phyloP scores from a whole-genome alignment of 2,797 vertebrate genomes.

The Bovichtus variegatus region DNA sequence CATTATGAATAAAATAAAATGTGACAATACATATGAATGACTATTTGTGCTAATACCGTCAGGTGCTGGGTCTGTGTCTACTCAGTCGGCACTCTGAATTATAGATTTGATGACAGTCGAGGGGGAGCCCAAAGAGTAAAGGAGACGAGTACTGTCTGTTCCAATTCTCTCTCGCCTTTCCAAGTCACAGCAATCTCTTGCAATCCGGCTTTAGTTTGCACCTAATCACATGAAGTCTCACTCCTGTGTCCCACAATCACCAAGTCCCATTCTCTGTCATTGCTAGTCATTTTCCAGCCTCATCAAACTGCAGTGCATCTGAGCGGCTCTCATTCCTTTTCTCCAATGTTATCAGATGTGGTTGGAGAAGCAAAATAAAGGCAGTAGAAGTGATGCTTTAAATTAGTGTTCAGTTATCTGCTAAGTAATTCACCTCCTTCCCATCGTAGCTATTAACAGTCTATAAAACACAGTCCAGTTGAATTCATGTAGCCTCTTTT shows the following conservation, averaged over 20 bases:
- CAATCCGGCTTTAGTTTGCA: constrained; percentile 71
- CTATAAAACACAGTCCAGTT: constrained; percentile 10
- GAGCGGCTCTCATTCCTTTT: constrained; percentile 35
- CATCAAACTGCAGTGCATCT: constrained; percentile 55
- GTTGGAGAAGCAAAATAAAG: constrained; percentile 7
- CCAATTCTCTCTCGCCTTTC: constrained; percentile 55
- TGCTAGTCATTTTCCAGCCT: constrained; percentile 73
- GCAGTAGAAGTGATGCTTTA: constrained; percentile 24
- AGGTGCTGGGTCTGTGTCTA: constrained; percentile 55
- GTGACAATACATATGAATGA: constrained; percentile 45
- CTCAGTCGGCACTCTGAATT: constrained; percentile 59
- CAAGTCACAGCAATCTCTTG: constrained; percentile 68
- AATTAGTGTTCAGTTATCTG: constrained; percentile 32
- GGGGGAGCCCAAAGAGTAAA: constrained; percentile 57
- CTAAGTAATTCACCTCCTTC: constrained; percentile 23
- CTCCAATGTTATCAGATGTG: constrained; percentile 28
- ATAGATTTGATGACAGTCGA: constrained; percentile 59
- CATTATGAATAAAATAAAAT: constrained; percentile 47
- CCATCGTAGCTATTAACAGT: background rate
- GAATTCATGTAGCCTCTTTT: constrained; percentile 46
- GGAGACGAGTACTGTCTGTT: constrained; percentile 65
- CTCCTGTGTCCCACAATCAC: constrained; percentile 77
- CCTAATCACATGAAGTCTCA: constrained; percentile 76
- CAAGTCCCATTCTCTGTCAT: constrained; percentile 74
- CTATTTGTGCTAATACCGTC: constrained; percentile 41